Conservation (phyloP, 2,888 invertebrate genomes). For the Ophion costatus region DNA sequence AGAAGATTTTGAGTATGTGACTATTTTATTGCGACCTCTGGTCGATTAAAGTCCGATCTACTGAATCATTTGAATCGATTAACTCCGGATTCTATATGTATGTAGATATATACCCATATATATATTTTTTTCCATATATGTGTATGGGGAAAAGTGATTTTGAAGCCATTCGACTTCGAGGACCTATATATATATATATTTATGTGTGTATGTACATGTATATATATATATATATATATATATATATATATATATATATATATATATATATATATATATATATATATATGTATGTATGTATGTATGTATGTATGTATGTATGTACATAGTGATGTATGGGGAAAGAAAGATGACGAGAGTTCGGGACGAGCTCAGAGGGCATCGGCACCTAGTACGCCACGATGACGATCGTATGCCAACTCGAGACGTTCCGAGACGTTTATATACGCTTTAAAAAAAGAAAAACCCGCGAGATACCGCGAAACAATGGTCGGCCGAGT, state of each 20-base stretch:
- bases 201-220: too few relatives aligned
- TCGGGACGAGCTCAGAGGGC: conserved; percentile 59
- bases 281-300: too few relatives aligned
- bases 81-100: background rate
- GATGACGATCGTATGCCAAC: conserved; percentile 63
- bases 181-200: too few relatives aligned
- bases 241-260: too few relatives aligned
- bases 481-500: conserved; percentile 78
- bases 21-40: background rate
- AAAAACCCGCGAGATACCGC: conserved; percentile 77
- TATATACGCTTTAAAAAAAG: conserved; percentile 72
- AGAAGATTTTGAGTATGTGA: background rate
- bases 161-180: too few relatives aligned
- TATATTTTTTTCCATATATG: background rate
- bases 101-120: background rate
- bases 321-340: conserved; percentile 18
- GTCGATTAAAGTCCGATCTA: conserved; percentile 50
- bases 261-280: too few relatives aligned
- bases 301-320: background rate
- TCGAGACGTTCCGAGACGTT: conserved; percentile 63
- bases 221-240: too few relatives aligned
- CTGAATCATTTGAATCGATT: conserved; percentile 51
- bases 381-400: conserved; percentile 61
- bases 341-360: conserved; percentile 1
- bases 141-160: background rate